Evolutionary conservation across 2,797 vertebrate species (phyloP), one percentile per base, ranked within the genome.

Genomic region (Hippocampus kuda): DNA sequence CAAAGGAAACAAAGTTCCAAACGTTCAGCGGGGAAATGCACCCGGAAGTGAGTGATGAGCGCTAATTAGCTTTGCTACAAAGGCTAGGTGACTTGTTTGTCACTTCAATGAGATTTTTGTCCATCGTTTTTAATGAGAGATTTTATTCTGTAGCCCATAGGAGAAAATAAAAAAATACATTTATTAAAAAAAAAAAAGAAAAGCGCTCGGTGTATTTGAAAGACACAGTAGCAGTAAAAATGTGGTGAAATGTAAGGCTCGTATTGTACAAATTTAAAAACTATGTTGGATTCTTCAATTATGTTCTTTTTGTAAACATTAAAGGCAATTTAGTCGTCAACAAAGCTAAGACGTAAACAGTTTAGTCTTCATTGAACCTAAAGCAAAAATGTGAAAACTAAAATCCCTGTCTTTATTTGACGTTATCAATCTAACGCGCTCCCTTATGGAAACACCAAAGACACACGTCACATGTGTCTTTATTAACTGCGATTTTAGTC

Each of bases 51-150:
- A 61, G 59, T 61, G 30, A 34, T 20, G 16, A 34, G 59, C 30
- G 30, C 59, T 61, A 61, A 61, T 61, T 60, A 34, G 26, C 57
- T 60, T 60, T 2, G 57, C 27, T 60, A 60, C 26, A 60, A 60
- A 60, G 27, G 57, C 13, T 2, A 60, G 26, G 27, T 18, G 16
- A 60, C 27, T 34, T 20, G 4, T 26, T 53, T 56, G 26, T 30
- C 56, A 16, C 24, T 30, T 59, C 13, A 27, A 15, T 59, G 24
- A 2, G 56, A 26, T 27, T 30, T 34, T 34, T 20, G 27, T 24
- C 53, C 27, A 10, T 38, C 16, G 8, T 38, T 16, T 61, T 61
- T 61, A 38, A 61, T 61, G 27, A 22, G 30, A 18, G 30, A 9
- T 61, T 59, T 30, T 34, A 30, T 30, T 60, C 18, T 22, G 18